Base-by-base conservation (phyloP, 1,140 invertebrate genomes). In the Nixonia krombeini region DNA sequence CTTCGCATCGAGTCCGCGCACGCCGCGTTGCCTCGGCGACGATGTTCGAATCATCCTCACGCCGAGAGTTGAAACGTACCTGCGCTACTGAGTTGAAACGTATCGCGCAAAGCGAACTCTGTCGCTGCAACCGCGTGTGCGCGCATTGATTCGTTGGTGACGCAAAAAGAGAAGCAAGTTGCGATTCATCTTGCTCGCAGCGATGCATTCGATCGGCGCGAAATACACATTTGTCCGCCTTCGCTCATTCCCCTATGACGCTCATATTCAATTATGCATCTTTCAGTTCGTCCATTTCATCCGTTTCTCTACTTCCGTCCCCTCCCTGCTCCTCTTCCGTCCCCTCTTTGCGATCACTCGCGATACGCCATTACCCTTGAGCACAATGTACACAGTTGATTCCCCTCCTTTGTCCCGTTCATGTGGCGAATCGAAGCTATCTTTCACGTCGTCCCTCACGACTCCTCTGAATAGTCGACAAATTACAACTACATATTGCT, bases 211-310 rank as follows among this genome's bases (percentile, higher is more conserved):
- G 57, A 61, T 68, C 57, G 61, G 52, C 64, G 64, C 61, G 50
- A 68, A 61, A 56, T 61, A 62, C 57, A 51, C n/a, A n/a, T 45
- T 59, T 52, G 52, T 33, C 23, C 47, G 52, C 53, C 13, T 57
- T 65, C 64, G 61, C 57, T 68, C 57, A 50, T 68, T 61, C 56
- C 64, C 61, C 50, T 46, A 67, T 51, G n/a, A n/a, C n/a, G n/a
- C n/a, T n/a, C n/a, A n/a, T n/a, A n/a, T n/a, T n/a, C n/a, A n/a
- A n/a, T n/a, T n/a, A n/a, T n/a, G n/a, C n/a, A n/a, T n/a, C n/a
- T n/a, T n/a, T n/a, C n/a, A n/a, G n/a, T n/a, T n/a, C n/a, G n/a
- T 67, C 64, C 56, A 56, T 67, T 67, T 61, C 57, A 61, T 56
- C 51, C 56, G 56, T 61, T 68, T 62, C 55, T 68, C 57, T 52